A percentile compares a stretch with the other conserved stretches of the same genome.
Evolutionary conservation across 2,888 invertebrate species (phyloP).

Genomic region (Zygothrica quintamaculata): DNA sequence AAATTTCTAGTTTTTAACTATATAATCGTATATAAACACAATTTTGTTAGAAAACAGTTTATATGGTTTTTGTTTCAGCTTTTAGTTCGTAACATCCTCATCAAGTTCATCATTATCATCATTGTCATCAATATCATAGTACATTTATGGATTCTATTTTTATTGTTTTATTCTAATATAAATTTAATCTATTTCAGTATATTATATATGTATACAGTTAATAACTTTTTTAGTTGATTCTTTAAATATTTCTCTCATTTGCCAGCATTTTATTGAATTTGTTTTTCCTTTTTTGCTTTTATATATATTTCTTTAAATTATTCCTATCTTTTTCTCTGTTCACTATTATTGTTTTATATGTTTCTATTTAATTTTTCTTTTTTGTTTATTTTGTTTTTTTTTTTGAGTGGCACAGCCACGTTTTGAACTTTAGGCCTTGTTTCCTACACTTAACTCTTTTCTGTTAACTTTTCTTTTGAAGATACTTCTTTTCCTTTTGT

Average conservation of each 20-base stretch:
- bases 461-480: constrained; percentile 1
- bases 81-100: too few species aligned
- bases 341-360: neutral
- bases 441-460: constrained; percentile 26
- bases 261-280: too few species aligned
- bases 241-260: too few species aligned
- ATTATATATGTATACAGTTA: too few species aligned
- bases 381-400: constrained; percentile 30
- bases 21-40: constrained; percentile 13
- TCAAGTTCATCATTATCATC: too few species aligned
- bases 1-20: constrained; percentile 26
- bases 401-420: constrained; percentile 74
- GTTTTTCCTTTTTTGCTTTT: constrained; percentile 11
- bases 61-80: too few species aligned
- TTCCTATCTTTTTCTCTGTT: constrained; percentile 7
- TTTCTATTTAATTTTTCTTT: constrained; percentile 11
- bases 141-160: too few species aligned
- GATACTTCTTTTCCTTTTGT: constrained; percentile 21
- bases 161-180: too few species aligned
- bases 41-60: constrained; percentile 10
- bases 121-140: too few species aligned
- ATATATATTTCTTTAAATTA: constrained; percentile 8
- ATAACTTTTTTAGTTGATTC: too few species aligned
- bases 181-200: too few species aligned
- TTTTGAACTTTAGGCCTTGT: constrained; percentile 77